Conservation (phyloP, 2,797 vertebrate species). For the Picus viridis region DNA sequence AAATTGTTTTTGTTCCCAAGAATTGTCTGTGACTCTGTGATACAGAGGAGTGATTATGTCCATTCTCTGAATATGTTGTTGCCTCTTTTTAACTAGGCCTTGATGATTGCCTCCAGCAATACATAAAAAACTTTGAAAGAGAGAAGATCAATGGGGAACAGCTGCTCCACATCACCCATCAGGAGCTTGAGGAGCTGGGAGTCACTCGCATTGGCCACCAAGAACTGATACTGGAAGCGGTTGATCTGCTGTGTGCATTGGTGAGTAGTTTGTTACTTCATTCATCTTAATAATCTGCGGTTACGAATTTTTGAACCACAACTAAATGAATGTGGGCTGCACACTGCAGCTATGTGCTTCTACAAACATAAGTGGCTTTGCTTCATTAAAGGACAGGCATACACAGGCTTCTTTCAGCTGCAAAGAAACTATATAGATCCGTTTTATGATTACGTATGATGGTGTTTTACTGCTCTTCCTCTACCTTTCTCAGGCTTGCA, state of each 20-base stretch:
- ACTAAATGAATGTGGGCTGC: rapidly evolving
- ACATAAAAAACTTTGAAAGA: slow-evolving; percentile 91
- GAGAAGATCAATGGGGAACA: slow-evolving; percentile 91
- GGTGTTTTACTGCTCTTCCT: background rate
- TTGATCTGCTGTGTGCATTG: slow-evolving; percentile 89
- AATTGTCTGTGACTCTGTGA: background rate
- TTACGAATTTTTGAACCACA: background rate
- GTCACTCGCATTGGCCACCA: slow-evolving; percentile 91
- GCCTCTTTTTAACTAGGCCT: slow-evolving; percentile 78
- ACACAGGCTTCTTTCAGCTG: background rate
- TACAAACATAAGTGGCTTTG: rapidly evolving
- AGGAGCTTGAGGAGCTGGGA: slow-evolving; percentile 90
- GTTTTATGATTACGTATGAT: background rate
- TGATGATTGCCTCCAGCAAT: slow-evolving; percentile 91
- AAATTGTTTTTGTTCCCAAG: background rate
- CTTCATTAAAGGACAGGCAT: background rate
- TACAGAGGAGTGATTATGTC: background rate
- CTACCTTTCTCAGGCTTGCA: background rate
- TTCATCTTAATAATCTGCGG: background rate
- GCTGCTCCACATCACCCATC: slow-evolving; percentile 90
- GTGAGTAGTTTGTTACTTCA: slow-evolving; percentile 73
- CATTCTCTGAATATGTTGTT: background rate
- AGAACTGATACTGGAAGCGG: slow-evolving; percentile 91
- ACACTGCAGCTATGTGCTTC: rapidly evolving
- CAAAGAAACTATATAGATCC: background rate